Percentiles rank a stretch among this genome's conserved stretches.
phyloP scores from a whole-genome alignment of 2,797 vertebrate species.

The Harpagifer antarcticus region DNA sequence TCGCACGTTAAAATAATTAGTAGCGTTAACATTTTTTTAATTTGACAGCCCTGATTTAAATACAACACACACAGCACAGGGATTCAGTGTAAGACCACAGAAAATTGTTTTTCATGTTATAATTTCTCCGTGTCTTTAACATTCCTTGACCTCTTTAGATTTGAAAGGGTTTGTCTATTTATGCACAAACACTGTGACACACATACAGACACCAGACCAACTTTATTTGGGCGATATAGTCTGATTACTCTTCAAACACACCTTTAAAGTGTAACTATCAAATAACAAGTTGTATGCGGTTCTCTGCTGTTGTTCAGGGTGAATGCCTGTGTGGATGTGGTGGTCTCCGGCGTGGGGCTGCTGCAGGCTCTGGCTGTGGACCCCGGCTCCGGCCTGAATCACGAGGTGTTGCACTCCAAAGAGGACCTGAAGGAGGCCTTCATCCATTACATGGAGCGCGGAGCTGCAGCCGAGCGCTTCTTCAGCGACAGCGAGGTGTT shows the following conservation, averaged over 20 bases:
- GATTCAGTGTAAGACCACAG: too few species aligned
- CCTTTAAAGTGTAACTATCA: background rate
- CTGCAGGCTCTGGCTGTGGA: slow-evolving; percentile 91
- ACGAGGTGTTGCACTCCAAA: slow-evolving; percentile 86
- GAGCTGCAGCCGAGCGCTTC: slow-evolving; percentile 96
- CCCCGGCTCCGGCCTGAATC: slow-evolving; percentile 86
- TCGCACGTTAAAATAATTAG: too few species aligned
- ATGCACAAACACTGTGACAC: background rate
- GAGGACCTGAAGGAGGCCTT: slow-evolving; percentile 92
- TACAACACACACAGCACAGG: too few species aligned
- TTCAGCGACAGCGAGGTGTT: slow-evolving; percentile 90
- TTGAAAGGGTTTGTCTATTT: background rate
- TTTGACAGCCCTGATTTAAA: too few species aligned
- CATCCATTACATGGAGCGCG: slow-evolving; percentile 91
- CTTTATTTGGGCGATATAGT: background rate
- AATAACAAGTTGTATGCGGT: background rate
- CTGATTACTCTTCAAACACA: background rate
- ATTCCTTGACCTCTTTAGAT: background rate
- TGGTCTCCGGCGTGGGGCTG: slow-evolving; percentile 93
- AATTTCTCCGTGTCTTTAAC: background rate
- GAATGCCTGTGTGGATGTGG: slow-evolving; percentile 96
- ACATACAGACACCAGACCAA: background rate
- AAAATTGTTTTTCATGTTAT: too few species aligned
- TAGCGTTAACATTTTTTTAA: too few species aligned
- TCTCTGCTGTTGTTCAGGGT: slow-evolving; percentile 82